Conservation (phyloP, 2,888 invertebrate species). For the Syrista parreyssii region DNA sequence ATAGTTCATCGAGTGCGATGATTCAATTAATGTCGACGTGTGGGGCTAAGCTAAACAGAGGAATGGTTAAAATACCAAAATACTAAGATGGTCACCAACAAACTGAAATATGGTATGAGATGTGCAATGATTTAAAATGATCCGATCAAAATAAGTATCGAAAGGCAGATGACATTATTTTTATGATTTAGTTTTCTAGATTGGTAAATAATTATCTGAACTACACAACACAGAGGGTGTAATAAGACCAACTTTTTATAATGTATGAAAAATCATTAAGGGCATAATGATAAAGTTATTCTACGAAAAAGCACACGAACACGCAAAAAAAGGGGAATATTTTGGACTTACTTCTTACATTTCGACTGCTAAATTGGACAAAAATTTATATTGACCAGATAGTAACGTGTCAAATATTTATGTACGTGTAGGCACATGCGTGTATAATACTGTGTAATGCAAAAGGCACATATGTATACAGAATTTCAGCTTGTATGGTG, state of each 20-base stretch:
- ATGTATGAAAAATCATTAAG: slow-evolving; percentile 23
- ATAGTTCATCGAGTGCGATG: not conserved
- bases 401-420: slow-evolving; percentile 24
- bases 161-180: no score
- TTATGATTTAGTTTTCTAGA: no score
- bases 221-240: slow-evolving; percentile 12
- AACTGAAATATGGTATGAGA: not conserved
- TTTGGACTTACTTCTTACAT: slow-evolving; percentile 45
- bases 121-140: no score
- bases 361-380: slow-evolving; percentile 34
- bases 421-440: not conserved
- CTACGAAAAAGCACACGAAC: slow-evolving; percentile 23
- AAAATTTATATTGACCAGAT: slow-evolving; percentile 31
- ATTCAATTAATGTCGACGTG: no score
- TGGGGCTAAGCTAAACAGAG: no score
- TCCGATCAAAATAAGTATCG: no score
- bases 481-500: slow-evolving; percentile 1
- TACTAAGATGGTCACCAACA: not conserved
- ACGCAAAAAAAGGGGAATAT: slow-evolving; percentile 26
- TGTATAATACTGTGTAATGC: no score
- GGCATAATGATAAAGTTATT: slow-evolving; percentile 14
- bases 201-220: no score
- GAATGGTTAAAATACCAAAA: not conserved
- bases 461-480: no score
- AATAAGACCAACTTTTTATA: slow-evolving; percentile 27